Evolutionary conservation across 2,113 vertebrate genomes (phyloP).

Genomic region (Calidris pugnax): DNA sequence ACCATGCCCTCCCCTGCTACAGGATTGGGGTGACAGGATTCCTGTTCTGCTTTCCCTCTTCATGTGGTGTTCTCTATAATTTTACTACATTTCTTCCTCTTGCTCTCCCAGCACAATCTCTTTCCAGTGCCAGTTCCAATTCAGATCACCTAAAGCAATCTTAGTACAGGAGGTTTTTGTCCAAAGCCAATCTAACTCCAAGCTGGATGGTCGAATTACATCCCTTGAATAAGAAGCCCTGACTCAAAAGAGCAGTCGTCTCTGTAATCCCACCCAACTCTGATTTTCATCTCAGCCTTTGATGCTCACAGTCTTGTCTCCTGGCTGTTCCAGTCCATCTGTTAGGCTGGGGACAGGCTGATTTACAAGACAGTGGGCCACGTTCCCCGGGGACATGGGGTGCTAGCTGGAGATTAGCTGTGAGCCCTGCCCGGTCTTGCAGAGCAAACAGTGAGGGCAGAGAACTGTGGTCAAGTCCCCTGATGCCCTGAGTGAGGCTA

Average conservation of each 20-base stretch:
- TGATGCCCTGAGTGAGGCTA: rapidly evolving
- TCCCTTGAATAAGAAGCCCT: neutral
- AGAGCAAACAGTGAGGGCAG: neutral
- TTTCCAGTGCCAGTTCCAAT: neutral
- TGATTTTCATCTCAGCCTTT: conserved; percentile 17
- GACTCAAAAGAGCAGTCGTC: conserved; percentile 1
- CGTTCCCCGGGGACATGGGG: rapidly evolving
- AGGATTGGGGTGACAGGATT: neutral
- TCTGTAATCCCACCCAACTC: neutral
- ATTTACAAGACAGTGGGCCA: neutral
- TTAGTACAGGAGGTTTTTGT: neutral
- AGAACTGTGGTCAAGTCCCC: neutral
- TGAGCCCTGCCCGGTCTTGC: neutral
- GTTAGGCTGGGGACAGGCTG: neutral
- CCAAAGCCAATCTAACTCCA: neutral
- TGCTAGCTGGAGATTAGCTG: neutral
- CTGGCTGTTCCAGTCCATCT: conserved; percentile 8
- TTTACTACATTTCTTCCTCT: neutral
- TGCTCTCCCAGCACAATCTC: neutral
- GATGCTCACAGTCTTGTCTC: neutral
- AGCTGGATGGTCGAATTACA: conserved; percentile 7
- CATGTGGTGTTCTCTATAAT: neutral
- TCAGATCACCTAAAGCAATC: neutral
- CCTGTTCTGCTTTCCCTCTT: neutral
- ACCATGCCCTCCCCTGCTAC: neutral